These are phyloP conservation scores for Ailuropoda melanoleuca DNA, from an alignment of 2,113 vertebrate genomes.

Conservation along the genomic window DNA sequence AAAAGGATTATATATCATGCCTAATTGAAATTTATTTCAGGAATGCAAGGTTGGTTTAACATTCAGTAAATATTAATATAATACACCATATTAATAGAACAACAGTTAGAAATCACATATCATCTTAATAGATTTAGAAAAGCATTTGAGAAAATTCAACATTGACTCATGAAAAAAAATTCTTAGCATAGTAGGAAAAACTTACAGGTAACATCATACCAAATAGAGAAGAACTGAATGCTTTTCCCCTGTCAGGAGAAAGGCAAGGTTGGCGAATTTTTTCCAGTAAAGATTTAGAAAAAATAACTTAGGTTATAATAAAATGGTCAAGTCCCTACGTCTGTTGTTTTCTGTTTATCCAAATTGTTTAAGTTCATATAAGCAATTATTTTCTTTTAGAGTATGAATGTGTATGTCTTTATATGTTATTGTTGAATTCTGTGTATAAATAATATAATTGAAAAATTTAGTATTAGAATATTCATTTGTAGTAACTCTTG, in stretches of 20 bases:
- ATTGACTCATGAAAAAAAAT: background rate
- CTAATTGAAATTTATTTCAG: background rate
- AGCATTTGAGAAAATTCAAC: background rate
- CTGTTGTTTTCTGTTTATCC: background rate
- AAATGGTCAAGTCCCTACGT: background rate
- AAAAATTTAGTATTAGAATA: slow-evolving; percentile 6
- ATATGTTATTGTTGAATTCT: background rate
- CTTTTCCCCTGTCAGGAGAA: background rate
- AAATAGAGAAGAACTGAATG: background rate
- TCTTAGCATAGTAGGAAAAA: background rate
- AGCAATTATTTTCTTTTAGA: background rate
- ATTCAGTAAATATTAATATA: background rate
- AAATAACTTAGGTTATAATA: background rate
- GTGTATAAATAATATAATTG: slow-evolving; percentile 13
- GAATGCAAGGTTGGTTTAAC: slow-evolving; percentile 3
- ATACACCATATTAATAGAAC: background rate
- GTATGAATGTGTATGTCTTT: background rate
- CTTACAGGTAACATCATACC: background rate
- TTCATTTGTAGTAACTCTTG: background rate
- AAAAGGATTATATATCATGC: background rate
- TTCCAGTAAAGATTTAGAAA: background rate
- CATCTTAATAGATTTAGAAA: background rate
- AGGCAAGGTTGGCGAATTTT: background rate
- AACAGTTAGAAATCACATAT: background rate
- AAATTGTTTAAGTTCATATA: background rate